Evolutionary conservation across 2,888 invertebrate species (phyloP), one percentile per base, ranked within the genome.

Genomic region (Gryllus longicercus): DNA sequence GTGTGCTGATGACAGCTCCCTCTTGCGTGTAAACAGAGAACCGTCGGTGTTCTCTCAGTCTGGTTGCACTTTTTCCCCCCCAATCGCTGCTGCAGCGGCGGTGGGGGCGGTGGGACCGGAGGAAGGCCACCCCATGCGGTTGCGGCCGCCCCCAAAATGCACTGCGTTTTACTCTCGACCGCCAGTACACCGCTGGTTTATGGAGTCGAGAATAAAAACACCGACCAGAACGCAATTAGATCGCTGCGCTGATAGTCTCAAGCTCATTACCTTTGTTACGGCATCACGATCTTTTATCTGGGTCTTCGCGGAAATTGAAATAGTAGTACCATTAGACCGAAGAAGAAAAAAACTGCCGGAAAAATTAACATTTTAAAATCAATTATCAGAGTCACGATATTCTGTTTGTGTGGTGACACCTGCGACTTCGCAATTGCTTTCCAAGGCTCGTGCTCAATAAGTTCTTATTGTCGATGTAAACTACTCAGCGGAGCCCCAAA

Each of bases 1-100:
- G 63, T 63, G 63, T 63, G 63, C 63, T 63, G 63, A 63, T 63
- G 63, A 63, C 63, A 63, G 63, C 63, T 63, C 63, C 63, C 63
- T 63, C 63, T 63, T 63, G 63, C 63, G 63, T 16, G 63, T 63
- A 63, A 63, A 63, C 63, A 63, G 14, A 63, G 63, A 63, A 16
- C 63, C 63, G 63, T 14, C 63, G 63, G 63, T 18, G 63, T n/a
- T 63, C 63, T 63, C 63, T 63, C 63, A n/a, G 63, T 18, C 63
- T 63, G 63, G 14, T 14, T 63, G 63, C 63, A 63, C n/a, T 63
- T 63, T 63, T 63, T 38, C 38, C 38, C 38, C 8, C 38, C 63
- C 63, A 14, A 63, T 63, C 63, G 16, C n/a, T 63, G 63, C 63
- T 18, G n/a, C 63, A 14, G 16, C 63, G 63, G 14, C 8, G 38